phyloP scores from a whole-genome alignment of 2,888 invertebrate genomes.

The Leptogaster cylindrica region DNA sequence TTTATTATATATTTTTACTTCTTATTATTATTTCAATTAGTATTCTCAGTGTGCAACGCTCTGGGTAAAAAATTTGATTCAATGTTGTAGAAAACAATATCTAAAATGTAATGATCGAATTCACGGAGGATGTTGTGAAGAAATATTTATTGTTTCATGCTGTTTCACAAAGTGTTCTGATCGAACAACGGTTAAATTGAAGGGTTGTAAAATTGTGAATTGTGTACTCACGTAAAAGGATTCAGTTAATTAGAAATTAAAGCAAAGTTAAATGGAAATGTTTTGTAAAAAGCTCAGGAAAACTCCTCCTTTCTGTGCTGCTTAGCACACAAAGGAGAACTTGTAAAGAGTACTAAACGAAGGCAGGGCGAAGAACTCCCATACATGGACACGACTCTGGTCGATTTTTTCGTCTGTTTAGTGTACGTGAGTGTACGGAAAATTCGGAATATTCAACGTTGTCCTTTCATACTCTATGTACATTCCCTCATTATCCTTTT shows the following conservation, averaged over 20 bases:
- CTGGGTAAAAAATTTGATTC: not conserved
- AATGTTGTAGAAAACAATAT: no score
- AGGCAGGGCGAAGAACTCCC: conserved; percentile 14
- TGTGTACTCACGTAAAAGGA: not conserved
- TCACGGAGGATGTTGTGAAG: no score
- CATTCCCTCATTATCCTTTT: conserved; percentile 11
- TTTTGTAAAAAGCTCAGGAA: conserved; percentile 21
- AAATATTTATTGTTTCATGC: not conserved
- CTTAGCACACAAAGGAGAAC: conserved; percentile 24
- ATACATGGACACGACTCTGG: conserved; percentile 2
- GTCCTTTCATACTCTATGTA: conserved; percentile 18
- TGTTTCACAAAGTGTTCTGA: no score
- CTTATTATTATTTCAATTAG: not conserved
- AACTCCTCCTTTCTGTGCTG: conserved; percentile 26
- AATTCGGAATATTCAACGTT: conserved; percentile 24
- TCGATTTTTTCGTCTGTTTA: conserved; percentile 28
- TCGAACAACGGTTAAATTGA: not conserved
- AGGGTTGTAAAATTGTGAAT: conserved; percentile 3
- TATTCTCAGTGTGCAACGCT: not conserved
- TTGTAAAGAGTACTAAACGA: conserved; percentile 19
- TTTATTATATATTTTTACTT: no score
- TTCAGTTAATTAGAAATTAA: conserved; percentile 8
- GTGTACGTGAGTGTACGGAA: conserved; percentile 6
- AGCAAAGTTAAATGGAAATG: conserved; percentile 15
- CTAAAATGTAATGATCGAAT: not conserved